These are phyloP conservation scores for Solea solea DNA, from an alignment of 2,113 vertebrate genomes.

Conservation along the genomic window DNA sequence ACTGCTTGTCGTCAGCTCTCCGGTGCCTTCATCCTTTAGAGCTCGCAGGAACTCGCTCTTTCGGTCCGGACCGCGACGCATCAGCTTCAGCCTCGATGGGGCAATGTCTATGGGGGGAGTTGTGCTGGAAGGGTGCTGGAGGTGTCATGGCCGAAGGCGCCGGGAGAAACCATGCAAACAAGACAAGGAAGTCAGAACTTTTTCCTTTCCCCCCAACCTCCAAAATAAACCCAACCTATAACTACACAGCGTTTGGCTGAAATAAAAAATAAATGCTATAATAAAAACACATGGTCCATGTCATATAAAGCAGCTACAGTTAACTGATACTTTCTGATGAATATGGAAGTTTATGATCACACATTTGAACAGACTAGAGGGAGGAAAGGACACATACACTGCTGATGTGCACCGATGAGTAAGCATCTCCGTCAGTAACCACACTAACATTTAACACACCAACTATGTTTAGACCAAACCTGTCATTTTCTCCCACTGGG, in stretches of 20 bases:
- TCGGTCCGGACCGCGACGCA: conserved; percentile 93
- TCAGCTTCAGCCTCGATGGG: conserved; percentile 93
- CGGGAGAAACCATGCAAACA: background rate
- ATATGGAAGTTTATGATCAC: background rate
- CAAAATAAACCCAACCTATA: background rate
- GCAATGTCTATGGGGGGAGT: conserved; percentile 97
- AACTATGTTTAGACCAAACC: conserved; percentile 43
- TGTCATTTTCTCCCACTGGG: conserved; percentile 33
- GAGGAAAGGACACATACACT: background rate
- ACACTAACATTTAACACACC: conserved; percentile 33
- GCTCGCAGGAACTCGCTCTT: conserved; percentile 97
- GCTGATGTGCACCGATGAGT: conserved; percentile 10
- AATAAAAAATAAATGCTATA: too few relatives aligned
- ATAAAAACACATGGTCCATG: background rate
- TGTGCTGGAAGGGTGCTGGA: conserved; percentile 92
- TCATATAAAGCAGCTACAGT: background rate
- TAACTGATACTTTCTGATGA: background rate
- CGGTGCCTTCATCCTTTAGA: conserved; percentile 93
- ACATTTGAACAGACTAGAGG: background rate
- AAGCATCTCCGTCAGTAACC: conserved; percentile 15
- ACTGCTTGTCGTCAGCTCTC: conserved; percentile 88
- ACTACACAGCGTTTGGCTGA: too few relatives aligned
- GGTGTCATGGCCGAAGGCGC: background rate
- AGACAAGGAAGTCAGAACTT: background rate
- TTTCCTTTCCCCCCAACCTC: background rate